Base-by-base conservation (phyloP, 2,888 invertebrate species). In the Molorchus minor region DNA sequence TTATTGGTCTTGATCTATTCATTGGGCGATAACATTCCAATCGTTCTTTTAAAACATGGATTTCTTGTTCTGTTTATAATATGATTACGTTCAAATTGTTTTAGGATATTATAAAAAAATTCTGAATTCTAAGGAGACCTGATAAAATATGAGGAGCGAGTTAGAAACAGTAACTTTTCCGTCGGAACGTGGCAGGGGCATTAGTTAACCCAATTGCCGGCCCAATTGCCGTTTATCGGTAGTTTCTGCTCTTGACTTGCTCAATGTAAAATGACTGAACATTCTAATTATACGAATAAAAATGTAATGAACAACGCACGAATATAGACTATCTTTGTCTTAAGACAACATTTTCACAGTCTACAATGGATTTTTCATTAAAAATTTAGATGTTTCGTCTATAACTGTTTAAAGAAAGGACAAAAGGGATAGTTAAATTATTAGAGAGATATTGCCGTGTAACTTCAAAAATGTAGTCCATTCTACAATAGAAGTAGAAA, bases 401-500 rank as follows among this genome's bases (percentile, higher is more conserved):
- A 19, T 36, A 36, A 47, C 35, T 12, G n/a, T 35, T 35, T 12
- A 16, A 15, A 29, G 30, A 33, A n/a, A n/a, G n/a, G 25, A 36
- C 4, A 16, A 33, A 10, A 36, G 25, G 12, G 17, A 25, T 21
- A 25, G 1, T 10, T 33, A 33, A 3, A 33, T 33, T 10, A 3
- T 5, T 25, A 25, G 25, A 8, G 5, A 25, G 25, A n/a, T n/a
- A n/a, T n/a, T n/a, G n/a, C n/a, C n/a, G n/a, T n/a, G n/a, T n/a
- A n/a, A n/a, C n/a, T n/a, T n/a, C n/a, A n/a, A n/a, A 30, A 29
- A 58, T 40, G 52, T 58, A 61, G 51, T 44, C 47, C 19, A 62
- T 29, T 58, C 59, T 59, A 60, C 56, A 5, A 59, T 54, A 59
- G 46, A 51, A 30, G 41, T 64, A 61, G 61, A 61, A 43, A 59